Base-by-base conservation (phyloP, 1,140 invertebrate species). In the Brevipalpus yothersi region DNA sequence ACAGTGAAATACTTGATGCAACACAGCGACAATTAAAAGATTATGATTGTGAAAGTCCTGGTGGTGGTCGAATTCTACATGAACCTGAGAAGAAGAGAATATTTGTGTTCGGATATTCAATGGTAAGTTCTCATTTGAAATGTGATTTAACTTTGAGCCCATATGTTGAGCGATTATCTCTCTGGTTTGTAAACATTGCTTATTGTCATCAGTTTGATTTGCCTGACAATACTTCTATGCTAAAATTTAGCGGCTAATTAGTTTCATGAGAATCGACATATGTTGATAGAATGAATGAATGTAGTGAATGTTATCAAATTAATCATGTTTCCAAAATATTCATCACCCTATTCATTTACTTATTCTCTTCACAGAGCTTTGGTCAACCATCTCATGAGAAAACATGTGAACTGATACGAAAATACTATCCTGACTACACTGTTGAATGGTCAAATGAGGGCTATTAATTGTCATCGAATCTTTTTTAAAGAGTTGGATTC, bases 341-440 rank as follows among this genome's bases (percentile, higher is more conserved):
- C 31, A 31, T 31, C 31, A 31, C n/a, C n/a, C n/a, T 31, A 31
- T 31, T 31, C 31, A 31, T 31, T 5, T 17, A 45, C n/a, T 9
- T 45, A 15, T 45, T 45, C 21, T 51, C n/a, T 17, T 13, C 2
- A 17, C n/a, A 51, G 49, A 54, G 55, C 8, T 55, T 57, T 39
- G 59, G 59, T 15, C 23, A n/a, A 19, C 54, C 54, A 15, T 41
- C 56, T 43, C 58, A 56, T 13, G 42, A 51, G 8, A 21, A 58
- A n/a, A 56, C 53, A 10, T 47, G 21, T 43, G 40, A 53, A 21
- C 19, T 62, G 12, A n/a, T 60, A 23, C 42, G 23, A 39, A 57
- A 60, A 43, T 23, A 58, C 31, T 60, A 51, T 47, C 51, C 59
- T 19, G 39, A 61, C 4, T 62, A 61, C 57, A 42, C 60, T 39